Conservation (phyloP, 2,797 vertebrate species). For the Telmatherina bonti region DNA sequence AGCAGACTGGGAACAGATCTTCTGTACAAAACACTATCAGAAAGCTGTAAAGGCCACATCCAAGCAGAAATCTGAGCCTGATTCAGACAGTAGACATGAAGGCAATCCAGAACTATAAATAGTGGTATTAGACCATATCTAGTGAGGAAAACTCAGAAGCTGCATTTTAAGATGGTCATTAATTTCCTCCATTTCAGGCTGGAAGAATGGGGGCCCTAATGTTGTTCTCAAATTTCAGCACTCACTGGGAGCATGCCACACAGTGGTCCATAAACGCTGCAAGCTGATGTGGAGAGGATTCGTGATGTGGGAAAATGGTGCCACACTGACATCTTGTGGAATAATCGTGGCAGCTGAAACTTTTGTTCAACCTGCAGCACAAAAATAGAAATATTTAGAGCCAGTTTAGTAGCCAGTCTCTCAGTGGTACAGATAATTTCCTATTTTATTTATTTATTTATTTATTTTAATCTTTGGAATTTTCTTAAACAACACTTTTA, state of each 20-base stretch:
- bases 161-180: constrained; percentile 13
- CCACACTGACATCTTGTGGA: constrained; percentile 70
- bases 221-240: constrained; percentile 49
- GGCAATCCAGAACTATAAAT: background rate
- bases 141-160: background rate
- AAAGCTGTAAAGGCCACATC: background rate
- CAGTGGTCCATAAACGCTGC: constrained; percentile 23
- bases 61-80: background rate
- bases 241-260: constrained; percentile 9
- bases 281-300: background rate
- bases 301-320: background rate
- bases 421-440: background rate
- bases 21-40: background rate
- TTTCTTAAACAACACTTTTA: no score
- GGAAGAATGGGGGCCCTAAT: constrained; percentile 10
- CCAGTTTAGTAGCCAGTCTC: background rate
- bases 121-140: background rate
- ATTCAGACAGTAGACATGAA: background rate
- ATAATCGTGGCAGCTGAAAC: background rate
- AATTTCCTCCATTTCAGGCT: constrained; percentile 3
- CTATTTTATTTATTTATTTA: no score
- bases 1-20: constrained; percentile 13
- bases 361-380: background rate
- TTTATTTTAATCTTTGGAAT: no score
- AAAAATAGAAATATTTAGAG: background rate